phyloP scores from a whole-genome alignment of 2,797 vertebrate genomes.

The Pyrocephalus nanus region DNA sequence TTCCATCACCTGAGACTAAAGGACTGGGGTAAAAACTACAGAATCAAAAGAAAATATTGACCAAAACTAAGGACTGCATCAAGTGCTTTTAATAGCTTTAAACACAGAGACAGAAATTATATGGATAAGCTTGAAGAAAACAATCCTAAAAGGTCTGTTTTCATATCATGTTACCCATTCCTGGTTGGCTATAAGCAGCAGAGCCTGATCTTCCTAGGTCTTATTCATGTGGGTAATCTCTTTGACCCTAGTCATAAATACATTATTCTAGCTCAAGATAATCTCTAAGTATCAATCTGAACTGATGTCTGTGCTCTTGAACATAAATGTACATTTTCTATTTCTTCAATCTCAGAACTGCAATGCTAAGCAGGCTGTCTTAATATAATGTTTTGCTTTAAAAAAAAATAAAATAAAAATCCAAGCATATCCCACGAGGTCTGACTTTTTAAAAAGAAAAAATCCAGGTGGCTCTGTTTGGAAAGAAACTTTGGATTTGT shows the following conservation, averaged over 20 bases:
- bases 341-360: slow-evolving; percentile 24
- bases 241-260: slow-evolving; percentile 60
- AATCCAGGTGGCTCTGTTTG: slow-evolving; percentile 44
- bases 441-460: slow-evolving; percentile 17
- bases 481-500: slow-evolving; percentile 62
- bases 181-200: slow-evolving; percentile 28
- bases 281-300: slow-evolving; percentile 58
- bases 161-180: slow-evolving; percentile 20
- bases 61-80: background rate
- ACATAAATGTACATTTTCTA: background rate
- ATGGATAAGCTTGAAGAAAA: background rate
- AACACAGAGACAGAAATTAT: background rate
- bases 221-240: slow-evolving; percentile 52
- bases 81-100: background rate
- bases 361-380: background rate
- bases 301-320: slow-evolving; percentile 5
- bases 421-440: background rate
- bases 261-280: slow-evolving; percentile 65
- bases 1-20: background rate
- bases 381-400: background rate
- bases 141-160: background rate
- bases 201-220: slow-evolving; percentile 28
- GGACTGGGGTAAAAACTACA: background rate
- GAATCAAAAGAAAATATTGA: background rate
- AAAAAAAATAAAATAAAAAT: background rate